Percentiles rank a stretch among this genome's conserved stretches.
These are phyloP conservation scores for Channa argus DNA, from an alignment of 2,113 vertebrate species.

Conservation along the genomic window DNA sequence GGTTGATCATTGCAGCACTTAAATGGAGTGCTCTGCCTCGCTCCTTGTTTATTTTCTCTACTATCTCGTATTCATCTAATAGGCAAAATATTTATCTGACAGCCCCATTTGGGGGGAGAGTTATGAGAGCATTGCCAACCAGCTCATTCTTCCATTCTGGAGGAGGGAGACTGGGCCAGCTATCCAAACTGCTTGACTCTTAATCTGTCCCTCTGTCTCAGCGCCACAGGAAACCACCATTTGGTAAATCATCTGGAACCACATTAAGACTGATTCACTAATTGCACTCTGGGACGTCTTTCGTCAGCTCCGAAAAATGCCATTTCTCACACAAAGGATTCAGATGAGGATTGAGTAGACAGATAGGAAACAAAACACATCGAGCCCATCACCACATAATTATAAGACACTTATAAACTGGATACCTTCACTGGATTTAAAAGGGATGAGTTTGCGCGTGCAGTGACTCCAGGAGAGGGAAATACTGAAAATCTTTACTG, in stretches of 20 bases:
- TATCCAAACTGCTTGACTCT: constrained; percentile 79
- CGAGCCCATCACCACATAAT: constrained; percentile 58
- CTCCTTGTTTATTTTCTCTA: constrained; percentile 80
- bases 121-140: constrained; percentile 81
- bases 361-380: constrained; percentile 51
- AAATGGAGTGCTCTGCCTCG: constrained; percentile 72
- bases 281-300: constrained; percentile 78
- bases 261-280: constrained; percentile 82
- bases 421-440: constrained; percentile 68
- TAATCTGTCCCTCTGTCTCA: constrained; percentile 81
- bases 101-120: constrained; percentile 84
- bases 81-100: constrained; percentile 88
- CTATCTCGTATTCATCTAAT: constrained; percentile 85
- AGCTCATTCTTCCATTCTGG: constrained; percentile 71
- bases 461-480: constrained; percentile 48
- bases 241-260: constrained; percentile 83
- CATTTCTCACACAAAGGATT: constrained; percentile 70
- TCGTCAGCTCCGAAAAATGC: constrained; percentile 78
- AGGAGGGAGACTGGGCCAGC: constrained; percentile 72
- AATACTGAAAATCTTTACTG: constrained; percentile 47
- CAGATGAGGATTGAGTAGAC: constrained; percentile 31
- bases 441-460: constrained; percentile 54
- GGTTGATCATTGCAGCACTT: constrained; percentile 78
- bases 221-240: constrained; percentile 82
- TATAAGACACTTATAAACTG: constrained; percentile 55